Base-by-base conservation (phyloP, 2,888 invertebrate species). In the Metacarcinus magister region DNA sequence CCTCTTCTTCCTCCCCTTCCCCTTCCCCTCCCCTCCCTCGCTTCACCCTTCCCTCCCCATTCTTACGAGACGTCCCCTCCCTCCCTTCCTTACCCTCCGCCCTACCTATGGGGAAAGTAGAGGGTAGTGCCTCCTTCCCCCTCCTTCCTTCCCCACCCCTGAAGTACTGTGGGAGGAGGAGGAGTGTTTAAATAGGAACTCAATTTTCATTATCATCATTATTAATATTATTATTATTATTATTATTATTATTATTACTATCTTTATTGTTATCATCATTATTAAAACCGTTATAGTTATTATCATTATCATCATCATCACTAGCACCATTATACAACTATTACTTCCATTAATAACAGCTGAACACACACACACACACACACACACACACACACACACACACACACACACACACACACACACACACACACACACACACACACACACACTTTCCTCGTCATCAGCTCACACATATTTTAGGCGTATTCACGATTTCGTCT, bases 381-480 rank as follows among this genome's bases (percentile, higher is more conserved):
- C 32, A 19, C 82, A 19, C 32, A 75, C 75, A 75, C 75, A 75
- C 75, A 67, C 67, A 54, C 54, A 54, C 54, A 54, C 54, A 54
- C 54, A 54, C 54, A 54, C 54, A 54, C 54, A 54, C 54, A 54
- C 54, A 82, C 82, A 82, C 75, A 75, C 75, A 75, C 75, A 75
- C 75, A 75, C 75, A 75, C 75, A 75, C 75, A 75, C 75, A 75
- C 75, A 75, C 75, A 75, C 75, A 75, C 75, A 75, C 75, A 28
- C 28, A 82, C 82, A 82, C 82, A 82, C 82, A 82, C 82, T 82
- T 32, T 82, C 82, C 32, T 82, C n/a, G 19, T 67, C 32, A 32
- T 82, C 32, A 32, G 82, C 10, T 82, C 28, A 67, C 82, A 82
- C 32, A 82, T 32, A n/a, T 67, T n/a, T 67, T n/a, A 67, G 67